Conservation (phyloP, 1,140 invertebrate genomes). For the Eriosoma lanigerum region DNA sequence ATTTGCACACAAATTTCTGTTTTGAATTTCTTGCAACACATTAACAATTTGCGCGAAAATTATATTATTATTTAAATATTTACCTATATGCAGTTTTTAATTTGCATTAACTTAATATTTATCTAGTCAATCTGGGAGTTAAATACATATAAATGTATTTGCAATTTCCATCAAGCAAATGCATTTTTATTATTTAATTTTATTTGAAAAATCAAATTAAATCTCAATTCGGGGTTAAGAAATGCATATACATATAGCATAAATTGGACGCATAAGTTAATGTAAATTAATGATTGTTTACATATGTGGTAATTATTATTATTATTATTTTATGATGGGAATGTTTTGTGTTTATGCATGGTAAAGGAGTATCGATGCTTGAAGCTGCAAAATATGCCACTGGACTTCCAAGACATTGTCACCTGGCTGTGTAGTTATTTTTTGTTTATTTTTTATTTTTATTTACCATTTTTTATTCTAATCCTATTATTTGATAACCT, state of each 20-base stretch:
- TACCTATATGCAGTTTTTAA: too few relatives aligned
- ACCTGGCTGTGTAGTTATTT: constrained; percentile 50
- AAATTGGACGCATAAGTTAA: too few relatives aligned
- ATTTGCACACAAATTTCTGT: constrained; percentile 23
- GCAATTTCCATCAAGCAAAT: too few relatives aligned
- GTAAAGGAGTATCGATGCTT: constrained; percentile 48
- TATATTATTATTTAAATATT: constrained; percentile 16
- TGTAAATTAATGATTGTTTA: too few relatives aligned
- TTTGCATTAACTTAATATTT: too few relatives aligned
- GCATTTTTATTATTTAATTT: too few relatives aligned
- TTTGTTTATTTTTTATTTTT: constrained; percentile 19
- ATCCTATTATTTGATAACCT: constrained; percentile 8
- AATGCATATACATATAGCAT: too few relatives aligned
- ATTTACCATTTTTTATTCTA: constrained; percentile 22
- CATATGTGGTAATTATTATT: constrained; percentile 19
- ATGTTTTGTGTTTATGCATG: constrained; percentile 52
- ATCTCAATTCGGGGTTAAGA: too few relatives aligned
- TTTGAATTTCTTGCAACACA: not conserved
- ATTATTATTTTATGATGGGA: constrained; percentile 33
- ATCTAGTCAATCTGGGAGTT: too few relatives aligned
- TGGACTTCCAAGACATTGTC: constrained; percentile 49
- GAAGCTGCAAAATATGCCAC: constrained; percentile 50
- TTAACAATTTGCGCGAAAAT: constrained; percentile 8
- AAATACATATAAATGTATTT: too few relatives aligned
- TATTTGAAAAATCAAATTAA: too few relatives aligned